Conservation (phyloP, 2,797 vertebrate species). For the Melanotaenia nigrans region DNA sequence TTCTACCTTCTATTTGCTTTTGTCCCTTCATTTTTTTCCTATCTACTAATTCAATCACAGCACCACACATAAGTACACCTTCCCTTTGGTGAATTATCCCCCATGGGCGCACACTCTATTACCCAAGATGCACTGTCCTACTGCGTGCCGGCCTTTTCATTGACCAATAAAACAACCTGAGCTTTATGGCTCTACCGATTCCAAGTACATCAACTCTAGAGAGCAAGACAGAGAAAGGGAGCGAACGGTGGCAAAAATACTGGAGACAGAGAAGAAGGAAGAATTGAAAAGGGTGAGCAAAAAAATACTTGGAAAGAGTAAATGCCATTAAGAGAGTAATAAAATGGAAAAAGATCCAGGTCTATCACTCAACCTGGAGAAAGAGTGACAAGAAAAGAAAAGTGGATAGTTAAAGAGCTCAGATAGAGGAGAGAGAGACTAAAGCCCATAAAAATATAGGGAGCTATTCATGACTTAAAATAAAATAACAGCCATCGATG, state of each 20-base stretch:
- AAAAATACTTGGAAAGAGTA: conserved; percentile 32
- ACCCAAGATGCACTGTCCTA: conserved; percentile 71
- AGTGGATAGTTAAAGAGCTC: conserved; percentile 2
- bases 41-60: conserved; percentile 45
- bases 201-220: conserved; percentile 68
- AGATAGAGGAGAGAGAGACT: conserved; percentile 16
- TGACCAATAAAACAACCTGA: conserved; percentile 77
- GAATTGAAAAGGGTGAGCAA: conserved; percentile 5
- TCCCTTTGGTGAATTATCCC: conserved; percentile 59
- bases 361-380: not conserved
- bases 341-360: conserved; percentile 20
- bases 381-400: not conserved
- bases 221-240: conserved; percentile 4
- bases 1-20: conserved; percentile 1
- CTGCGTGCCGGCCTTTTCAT: conserved; percentile 73
- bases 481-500: conserved; percentile 70
- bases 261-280: not conserved
- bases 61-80: conserved; percentile 23
- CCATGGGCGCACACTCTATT: conserved; percentile 66
- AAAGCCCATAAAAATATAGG: conserved; percentile 61
- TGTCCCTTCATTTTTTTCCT: not conserved
- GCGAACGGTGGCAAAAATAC: conserved; percentile 4
- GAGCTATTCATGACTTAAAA: conserved; percentile 61
- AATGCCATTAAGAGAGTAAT: conserved; percentile 23
- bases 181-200: conserved; percentile 69